Base-by-base conservation (phyloP, 2,888 invertebrate species). In the Mechanitis mazaeus region DNA sequence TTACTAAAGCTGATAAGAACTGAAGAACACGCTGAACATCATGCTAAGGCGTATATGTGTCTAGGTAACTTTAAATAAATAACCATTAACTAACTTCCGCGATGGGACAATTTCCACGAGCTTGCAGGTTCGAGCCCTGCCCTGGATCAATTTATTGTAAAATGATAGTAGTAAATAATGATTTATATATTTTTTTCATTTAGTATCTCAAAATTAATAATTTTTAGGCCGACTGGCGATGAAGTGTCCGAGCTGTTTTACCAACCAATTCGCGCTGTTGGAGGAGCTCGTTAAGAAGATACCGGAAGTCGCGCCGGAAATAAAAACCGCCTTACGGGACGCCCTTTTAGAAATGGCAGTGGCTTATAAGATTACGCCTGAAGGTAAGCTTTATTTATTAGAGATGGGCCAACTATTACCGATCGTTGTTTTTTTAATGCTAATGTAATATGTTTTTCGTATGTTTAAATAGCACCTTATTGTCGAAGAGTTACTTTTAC, bases 1-100 rank as follows among this genome's bases (percentile, higher is more conserved):
- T 87, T 96, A 75, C 85, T 94, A 65, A 95, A 95, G 80, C 82
- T 95, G 9, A 92, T 95, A 56, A 82, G 89, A 58, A 85, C 91
- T 33, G 94, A 94, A 54, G 93, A 93, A 45, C 92, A 93, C 65
- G 83, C 84, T 1, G 90, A 92, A 74, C 91, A 93, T 79, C 91
- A 93, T 80, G 87, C 93, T 64, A 93, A 95, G 81, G 94, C 95
- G 0, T 96, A 94, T 76, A 92, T 93, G 68, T 93, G 95, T 61
- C 91, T 96, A 69, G 96, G 96, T 73, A 58, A 20, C 55, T 61
- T 20, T 28, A 4, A 35, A 35, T 4, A 35, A 35, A 35, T 4
- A 35, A 35, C 3, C 5, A 6, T 6, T n/a, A 20, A 20, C 20
- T 20, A 20, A 20, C 20, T 20, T 20, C 20, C 20, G 20, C 20